phyloP scores from a whole-genome alignment of 2,113 vertebrate genomes.

The Campylorhamphus procurvoides region DNA sequence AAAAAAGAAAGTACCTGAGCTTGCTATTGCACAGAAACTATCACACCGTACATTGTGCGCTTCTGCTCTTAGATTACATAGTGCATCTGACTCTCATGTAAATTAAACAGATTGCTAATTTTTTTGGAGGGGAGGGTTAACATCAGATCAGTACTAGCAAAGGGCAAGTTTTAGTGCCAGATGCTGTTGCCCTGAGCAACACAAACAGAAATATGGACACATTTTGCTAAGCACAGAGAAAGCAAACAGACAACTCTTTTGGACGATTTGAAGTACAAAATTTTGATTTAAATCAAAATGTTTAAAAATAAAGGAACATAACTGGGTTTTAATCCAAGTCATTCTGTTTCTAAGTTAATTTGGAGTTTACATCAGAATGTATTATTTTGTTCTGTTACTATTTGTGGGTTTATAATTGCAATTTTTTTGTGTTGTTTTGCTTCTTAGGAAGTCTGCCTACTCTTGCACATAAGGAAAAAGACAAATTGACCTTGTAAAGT shows the following conservation, averaged over 20 bases:
- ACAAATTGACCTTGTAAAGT: neutral
- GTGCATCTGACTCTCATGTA: neutral
- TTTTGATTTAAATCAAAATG: neutral
- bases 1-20: neutral
- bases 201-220: neutral
- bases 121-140: neutral
- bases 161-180: neutral
- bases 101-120: neutral
- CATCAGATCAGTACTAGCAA: neutral
- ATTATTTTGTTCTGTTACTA: neutral
- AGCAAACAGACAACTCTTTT: neutral
- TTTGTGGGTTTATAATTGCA: neutral
- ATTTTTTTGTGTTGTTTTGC: neutral
- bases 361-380: neutral
- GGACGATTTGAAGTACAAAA: neutral
- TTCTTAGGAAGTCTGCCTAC: neutral
- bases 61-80: neutral
- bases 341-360: neutral
- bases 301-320: neutral
- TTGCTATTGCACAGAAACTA: neutral
- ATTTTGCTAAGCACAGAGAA: neutral
- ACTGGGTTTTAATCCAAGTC: neutral
- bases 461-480: neutral
- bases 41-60: neutral
- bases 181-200: neutral